A percentile compares a stretch with the other conserved stretches of the same genome.
phyloP scores from a whole-genome alignment of 2,888 invertebrate genomes.

The Agapetus fuscipes region DNA sequence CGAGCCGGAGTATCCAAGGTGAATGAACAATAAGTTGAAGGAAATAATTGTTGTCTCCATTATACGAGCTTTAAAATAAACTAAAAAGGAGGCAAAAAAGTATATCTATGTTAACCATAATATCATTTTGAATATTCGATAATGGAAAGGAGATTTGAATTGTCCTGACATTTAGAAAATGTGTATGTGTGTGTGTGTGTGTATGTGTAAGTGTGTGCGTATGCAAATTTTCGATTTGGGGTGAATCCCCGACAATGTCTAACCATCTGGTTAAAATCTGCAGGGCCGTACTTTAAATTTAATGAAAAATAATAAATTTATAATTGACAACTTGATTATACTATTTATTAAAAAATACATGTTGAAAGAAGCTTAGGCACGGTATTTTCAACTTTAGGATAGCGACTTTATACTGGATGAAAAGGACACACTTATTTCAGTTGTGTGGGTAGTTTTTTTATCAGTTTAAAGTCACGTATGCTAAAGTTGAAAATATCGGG shows the following conservation, averaged over 20 bases:
- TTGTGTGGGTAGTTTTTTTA: too few relatives aligned
- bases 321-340: neutral
- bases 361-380: neutral
- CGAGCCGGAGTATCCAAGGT: too few relatives aligned
- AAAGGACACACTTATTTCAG: too few relatives aligned
- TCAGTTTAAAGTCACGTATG: too few relatives aligned
- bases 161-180: constrained; percentile 14
- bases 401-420: too few relatives aligned
- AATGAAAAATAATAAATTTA: too few relatives aligned
- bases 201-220: too few relatives aligned
- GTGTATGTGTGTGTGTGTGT: constrained; percentile 9
- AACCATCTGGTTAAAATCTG: constrained; percentile 15
- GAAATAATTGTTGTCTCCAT: neutral
- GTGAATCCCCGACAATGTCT: constrained; percentile 12
- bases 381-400: neutral
- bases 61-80: neutral
- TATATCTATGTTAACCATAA: neutral
- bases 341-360: neutral
- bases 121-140: constrained; percentile 1
- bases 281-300: too few relatives aligned
- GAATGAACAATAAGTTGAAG: neutral
- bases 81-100: neutral
- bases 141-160: constrained; percentile 1
- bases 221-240: constrained; percentile 19
- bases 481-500: too few relatives aligned